Evolutionary conservation across 2,888 invertebrate species (phyloP).

Genomic region (Drosophila nigritarsus): DNA sequence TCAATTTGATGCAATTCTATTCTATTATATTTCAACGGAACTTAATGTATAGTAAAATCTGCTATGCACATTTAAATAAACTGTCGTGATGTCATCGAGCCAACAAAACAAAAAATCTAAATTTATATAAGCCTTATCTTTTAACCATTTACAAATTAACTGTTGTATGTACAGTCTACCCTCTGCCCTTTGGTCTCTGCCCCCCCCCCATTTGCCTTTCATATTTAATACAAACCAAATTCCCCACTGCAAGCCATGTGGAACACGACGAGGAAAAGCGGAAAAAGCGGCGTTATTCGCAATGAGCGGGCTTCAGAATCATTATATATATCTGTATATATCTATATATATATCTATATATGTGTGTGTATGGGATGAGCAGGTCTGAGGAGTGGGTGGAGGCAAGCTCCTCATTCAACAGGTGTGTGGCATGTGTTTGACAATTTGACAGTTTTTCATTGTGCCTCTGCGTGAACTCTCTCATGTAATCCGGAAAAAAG

Average conservation of each 20-base stretch:
- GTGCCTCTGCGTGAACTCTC: neutral
- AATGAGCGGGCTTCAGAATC: slow-evolving; percentile 24
- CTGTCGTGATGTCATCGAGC: slow-evolving; percentile 37
- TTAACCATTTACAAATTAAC: slow-evolving; percentile 6
- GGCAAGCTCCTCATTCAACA: slow-evolving; percentile 29
- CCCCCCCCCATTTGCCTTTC: slow-evolving; percentile 3
- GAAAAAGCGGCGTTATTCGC: neutral
- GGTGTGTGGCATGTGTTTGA: slow-evolving; percentile 26
- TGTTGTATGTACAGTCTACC: slow-evolving; percentile 3
- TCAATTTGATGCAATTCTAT: neutral
- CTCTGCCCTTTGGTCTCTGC: neutral
- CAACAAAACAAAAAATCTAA: slow-evolving; percentile 1
- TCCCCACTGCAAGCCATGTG: slow-evolving; percentile 45
- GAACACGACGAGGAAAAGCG: slow-evolving; percentile 28
- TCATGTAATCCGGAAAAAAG: neutral
- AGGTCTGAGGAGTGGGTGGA: neutral
- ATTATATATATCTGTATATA: neutral
- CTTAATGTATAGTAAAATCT: slow-evolving; percentile 1
- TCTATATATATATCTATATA: neutral
- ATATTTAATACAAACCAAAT: slow-evolving; percentile 35
- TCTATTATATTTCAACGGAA: slow-evolving; percentile 1
- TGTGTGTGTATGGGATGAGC: neutral
- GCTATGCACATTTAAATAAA: slow-evolving; percentile 8
- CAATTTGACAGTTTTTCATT: slow-evolving; percentile 7
- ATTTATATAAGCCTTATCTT: slow-evolving; percentile 23